Conservation (phyloP, 2,888 invertebrate genomes). For the Tetragnatha montana region DNA sequence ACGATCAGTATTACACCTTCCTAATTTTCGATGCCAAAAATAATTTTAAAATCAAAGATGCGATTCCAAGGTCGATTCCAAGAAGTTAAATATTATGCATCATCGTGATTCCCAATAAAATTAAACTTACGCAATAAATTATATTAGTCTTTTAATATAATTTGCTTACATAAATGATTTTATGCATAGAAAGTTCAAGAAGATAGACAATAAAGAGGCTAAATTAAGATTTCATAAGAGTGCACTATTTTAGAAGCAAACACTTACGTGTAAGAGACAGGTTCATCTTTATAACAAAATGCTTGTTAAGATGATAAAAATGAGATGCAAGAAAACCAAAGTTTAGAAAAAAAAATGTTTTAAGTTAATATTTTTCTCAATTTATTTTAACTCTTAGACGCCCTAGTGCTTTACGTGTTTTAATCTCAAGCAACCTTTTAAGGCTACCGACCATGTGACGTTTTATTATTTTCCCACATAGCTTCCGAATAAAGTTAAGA, state of each 20-base stretch:
- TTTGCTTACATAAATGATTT: no score
- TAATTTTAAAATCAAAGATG: no score
- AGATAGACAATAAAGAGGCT: neutral
- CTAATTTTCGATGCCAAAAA: no score
- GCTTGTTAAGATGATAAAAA: slow-evolving; percentile 52
- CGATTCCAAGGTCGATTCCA: no score
- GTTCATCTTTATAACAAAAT: slow-evolving; percentile 12
- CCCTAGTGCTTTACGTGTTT: slow-evolving; percentile 29
- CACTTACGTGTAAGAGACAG: neutral
- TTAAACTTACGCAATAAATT: no score
- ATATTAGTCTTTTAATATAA: no score
- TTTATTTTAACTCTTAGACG: slow-evolving; percentile 38
- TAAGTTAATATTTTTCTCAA: slow-evolving; percentile 52
- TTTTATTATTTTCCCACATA: slow-evolving; percentile 58
- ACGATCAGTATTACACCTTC: no score
- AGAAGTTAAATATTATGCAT: no score
- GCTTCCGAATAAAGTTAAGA: slow-evolving; percentile 57
- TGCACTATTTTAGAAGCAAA: neutral
- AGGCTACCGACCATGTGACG: slow-evolving; percentile 16
- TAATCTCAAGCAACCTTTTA: slow-evolving; percentile 21
- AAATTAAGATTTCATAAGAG: neutral
- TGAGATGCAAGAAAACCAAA: neutral
- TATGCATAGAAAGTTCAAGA: no score
- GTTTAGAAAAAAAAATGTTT: slow-evolving; percentile 19
- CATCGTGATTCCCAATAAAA: no score